phyloP scores from a whole-genome alignment of 92 coral and sea anemone genomes.

The Desmophyllum pertusum region DNA sequence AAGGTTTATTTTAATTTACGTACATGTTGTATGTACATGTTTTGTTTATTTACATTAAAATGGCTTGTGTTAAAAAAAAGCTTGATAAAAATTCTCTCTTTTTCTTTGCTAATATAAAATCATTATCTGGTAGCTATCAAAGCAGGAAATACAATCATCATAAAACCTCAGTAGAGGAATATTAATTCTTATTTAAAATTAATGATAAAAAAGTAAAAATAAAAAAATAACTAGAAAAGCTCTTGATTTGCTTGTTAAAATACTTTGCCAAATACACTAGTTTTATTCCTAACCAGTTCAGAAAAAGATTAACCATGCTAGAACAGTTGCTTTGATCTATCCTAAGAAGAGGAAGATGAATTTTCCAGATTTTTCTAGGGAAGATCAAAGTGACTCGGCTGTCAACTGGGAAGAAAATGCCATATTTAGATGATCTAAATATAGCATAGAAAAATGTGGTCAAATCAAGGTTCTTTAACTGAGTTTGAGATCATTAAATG shows the following conservation, averaged over 20 bases:
- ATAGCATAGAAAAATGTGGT: background rate
- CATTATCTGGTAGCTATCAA: too few relatives aligned
- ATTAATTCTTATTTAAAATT: background rate
- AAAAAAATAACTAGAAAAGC: background rate
- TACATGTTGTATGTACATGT: background rate
- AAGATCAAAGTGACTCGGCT: background rate
- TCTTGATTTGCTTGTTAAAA: background rate
- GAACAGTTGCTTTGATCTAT: background rate
- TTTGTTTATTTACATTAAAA: background rate
- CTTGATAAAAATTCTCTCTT: background rate
- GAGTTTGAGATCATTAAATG: background rate
- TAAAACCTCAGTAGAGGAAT: background rate
- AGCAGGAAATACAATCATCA: background rate
- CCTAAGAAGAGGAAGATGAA: background rate
- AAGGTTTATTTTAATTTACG: too few relatives aligned
- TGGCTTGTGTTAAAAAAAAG: background rate
- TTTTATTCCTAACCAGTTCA: background rate
- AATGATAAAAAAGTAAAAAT: background rate
- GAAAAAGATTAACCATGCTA: background rate
- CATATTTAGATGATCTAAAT: too few relatives aligned
- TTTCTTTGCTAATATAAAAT: too few relatives aligned
- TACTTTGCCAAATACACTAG: background rate
- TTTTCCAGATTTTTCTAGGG: background rate
- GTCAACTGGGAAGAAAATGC: too few relatives aligned
- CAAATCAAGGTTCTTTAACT: background rate